Base-by-base conservation (phyloP, 2,888 invertebrate genomes). In the Suillia variegata region DNA sequence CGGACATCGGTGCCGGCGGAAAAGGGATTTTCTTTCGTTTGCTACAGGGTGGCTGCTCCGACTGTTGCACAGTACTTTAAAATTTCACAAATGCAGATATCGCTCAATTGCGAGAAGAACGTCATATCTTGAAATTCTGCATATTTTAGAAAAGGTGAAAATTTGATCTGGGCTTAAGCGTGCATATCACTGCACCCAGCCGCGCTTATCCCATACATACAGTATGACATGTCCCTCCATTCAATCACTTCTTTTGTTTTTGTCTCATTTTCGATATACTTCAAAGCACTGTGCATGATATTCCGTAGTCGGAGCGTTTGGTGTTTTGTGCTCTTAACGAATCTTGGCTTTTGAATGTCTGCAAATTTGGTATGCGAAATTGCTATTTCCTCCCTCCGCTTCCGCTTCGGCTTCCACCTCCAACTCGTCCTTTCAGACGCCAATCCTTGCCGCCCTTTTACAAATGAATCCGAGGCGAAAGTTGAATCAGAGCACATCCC, bases 401-500 rank as follows among this genome's bases (percentile, higher is more conserved):
- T 50, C 50, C 5, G n/a, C 12, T 15, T 13, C 13, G 20, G 20
- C 33, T 47, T 31, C 26, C 49, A 13, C 2, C 52, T 12, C 24
- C 13, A 10, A 33, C 49, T 17, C 54, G 49, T 15, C 17, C 24
- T 22, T n/a, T 15, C 15, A 42, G 20, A 31, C 5, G 26, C 6
- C 26, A 26, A 10, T 10, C 12, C 31, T n/a, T 13, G 38, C 38
- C 13, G 13, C n/a, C 38, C 31, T 18, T 55, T 51, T n/a, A n/a
- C n/a, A n/a, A n/a, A 56, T 59, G 54, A 55, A 52, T 54, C 48
- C 17, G 54, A 54, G 51, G 56, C 70, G 58, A 74, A 75, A 73
- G 69, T 75, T 71, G 79, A 80, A 81, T 81, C 81, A 79, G 76
- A 77, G 74, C 78, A 75, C 74, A 78, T 81, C 80, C 79, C 79